phyloP scores from a whole-genome alignment of 2,113 vertebrate species.

The Serilophus lunatus region DNA sequence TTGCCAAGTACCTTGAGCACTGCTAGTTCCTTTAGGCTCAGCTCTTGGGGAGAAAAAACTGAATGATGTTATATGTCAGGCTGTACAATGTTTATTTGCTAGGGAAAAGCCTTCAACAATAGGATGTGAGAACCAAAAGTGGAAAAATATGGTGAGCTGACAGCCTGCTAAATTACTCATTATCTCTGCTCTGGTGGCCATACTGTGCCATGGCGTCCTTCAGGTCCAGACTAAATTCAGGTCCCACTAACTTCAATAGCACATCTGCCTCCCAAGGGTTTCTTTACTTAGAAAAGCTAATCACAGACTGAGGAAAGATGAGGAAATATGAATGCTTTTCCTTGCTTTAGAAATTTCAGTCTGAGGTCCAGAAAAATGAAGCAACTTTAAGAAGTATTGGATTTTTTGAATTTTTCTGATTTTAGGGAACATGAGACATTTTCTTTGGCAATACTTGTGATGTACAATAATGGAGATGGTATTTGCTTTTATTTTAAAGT shows the following conservation, averaged over 20 bases:
- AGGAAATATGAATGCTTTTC: background rate
- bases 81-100: background rate
- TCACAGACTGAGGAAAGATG: background rate
- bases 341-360: background rate
- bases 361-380: background rate
- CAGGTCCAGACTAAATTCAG: background rate
- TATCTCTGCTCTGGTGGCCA: background rate
- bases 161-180: background rate
- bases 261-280: background rate
- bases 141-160: background rate
- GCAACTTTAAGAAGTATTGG: background rate
- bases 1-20: background rate
- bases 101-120: background rate
- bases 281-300: background rate
- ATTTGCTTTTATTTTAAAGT: background rate
- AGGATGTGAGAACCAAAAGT: background rate
- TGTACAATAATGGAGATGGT: background rate
- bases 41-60: background rate
- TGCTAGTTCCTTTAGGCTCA: background rate
- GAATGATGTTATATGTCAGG: background rate
- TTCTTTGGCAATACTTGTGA: background rate
- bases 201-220: background rate
- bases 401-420: background rate
- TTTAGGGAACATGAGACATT: background rate
- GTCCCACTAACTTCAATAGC: background rate